Percentiles rank a stretch among this genome's conserved stretches.
These are phyloP conservation scores for Aldrovandia affinis DNA, from an alignment of 2,797 vertebrate species.

Conservation along the genomic window DNA sequence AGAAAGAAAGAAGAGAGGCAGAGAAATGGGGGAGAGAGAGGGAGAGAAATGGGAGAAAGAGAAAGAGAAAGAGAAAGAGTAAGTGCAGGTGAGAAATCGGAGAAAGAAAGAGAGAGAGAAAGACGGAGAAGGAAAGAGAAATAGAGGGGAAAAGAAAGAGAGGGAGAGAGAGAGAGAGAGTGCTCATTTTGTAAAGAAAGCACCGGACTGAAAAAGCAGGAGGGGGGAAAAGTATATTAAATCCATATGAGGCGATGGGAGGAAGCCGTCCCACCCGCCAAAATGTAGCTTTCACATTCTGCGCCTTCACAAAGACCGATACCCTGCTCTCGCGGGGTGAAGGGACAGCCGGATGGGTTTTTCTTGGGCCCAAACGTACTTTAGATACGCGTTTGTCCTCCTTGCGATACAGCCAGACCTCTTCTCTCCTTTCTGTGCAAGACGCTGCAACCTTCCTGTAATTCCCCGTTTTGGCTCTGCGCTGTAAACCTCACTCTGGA, in stretches of 20 bases:
- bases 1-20: neutral
- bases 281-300: conserved; percentile 10
- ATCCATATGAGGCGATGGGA: conserved; percentile 74
- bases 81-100: no score
- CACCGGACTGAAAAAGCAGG: conserved; percentile 64
- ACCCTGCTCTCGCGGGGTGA: neutral
- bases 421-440: neutral
- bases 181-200: conserved; percentile 70
- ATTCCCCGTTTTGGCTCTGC: conserved; percentile 26
- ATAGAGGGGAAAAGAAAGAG: neutral
- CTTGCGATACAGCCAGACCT: neutral
- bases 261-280: conserved; percentile 51
- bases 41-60: conserved; percentile 60
- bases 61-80: conserved; percentile 35
- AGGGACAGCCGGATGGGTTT: neutral
- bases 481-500: conserved; percentile 16
- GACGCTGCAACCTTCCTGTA: neutral
- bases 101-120: neutral
- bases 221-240: conserved; percentile 67
- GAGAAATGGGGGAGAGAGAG: neutral
- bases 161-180: conserved; percentile 42
- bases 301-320: neutral
- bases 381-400: conserved; percentile 21
- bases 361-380: conserved; percentile 18
- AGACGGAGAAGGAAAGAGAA: neutral